phyloP scores from a whole-genome alignment of 2,113 vertebrate genomes.

The Formicarius rufipectus region DNA sequence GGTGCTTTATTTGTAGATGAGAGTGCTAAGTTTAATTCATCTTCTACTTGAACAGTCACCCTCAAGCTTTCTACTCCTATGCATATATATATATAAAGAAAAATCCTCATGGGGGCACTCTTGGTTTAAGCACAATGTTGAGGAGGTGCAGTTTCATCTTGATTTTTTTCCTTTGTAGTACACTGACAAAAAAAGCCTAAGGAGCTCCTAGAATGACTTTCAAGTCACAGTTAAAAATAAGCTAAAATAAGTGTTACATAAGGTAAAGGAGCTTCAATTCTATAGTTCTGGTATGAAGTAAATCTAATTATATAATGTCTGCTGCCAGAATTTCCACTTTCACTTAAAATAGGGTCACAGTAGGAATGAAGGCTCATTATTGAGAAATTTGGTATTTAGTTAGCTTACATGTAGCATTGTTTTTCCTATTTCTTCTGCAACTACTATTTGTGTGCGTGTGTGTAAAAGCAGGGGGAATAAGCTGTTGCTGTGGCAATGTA shows the following conservation, averaged over 20 bases:
- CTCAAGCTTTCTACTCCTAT: background rate
- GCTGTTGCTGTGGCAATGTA: background rate
- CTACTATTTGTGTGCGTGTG: background rate
- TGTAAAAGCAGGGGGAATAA: background rate
- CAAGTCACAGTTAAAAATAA: background rate
- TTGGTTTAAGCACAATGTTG: background rate
- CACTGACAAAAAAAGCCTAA: background rate
- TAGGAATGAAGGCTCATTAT: background rate
- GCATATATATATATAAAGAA: background rate
- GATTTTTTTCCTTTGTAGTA: background rate
- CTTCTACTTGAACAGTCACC: background rate
- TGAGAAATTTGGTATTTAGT: background rate
- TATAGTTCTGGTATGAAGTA: background rate
- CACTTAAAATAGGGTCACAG: background rate
- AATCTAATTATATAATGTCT: background rate
- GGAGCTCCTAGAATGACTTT: background rate
- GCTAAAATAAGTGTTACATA: background rate
- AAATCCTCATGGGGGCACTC: constrained; percentile 37
- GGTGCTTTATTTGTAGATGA: background rate
- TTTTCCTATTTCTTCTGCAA: background rate
- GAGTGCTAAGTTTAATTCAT: background rate
- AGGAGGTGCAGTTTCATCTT: background rate
- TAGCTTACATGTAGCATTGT: background rate
- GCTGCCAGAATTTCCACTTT: background rate
- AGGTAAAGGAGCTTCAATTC: background rate